A percentile compares a stretch with the other conserved stretches of the same genome.
Evolutionary conservation across 2,113 vertebrate genomes (phyloP).

Genomic region (Myotis yumanensis): DNA sequence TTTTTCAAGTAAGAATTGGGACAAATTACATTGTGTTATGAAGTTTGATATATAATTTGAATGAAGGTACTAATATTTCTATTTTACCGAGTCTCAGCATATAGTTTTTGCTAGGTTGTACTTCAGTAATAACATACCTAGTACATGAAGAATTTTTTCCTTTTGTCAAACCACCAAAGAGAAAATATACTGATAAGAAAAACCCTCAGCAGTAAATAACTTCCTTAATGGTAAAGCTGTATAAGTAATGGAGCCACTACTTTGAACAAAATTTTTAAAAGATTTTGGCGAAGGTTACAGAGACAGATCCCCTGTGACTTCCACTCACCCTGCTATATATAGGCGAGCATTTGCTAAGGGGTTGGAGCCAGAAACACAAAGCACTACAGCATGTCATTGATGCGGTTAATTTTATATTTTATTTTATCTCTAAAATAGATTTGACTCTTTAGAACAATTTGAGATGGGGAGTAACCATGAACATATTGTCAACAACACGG

Average conservation of each 20-base stretch:
- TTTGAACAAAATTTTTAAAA: neutral
- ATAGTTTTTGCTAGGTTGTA: neutral
- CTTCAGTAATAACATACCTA: neutral
- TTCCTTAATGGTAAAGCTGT: neutral
- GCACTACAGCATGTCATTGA: neutral
- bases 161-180: neutral
- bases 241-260: neutral
- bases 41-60: neutral
- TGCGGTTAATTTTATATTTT: neutral
- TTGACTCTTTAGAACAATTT: neutral
- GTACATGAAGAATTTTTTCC: neutral
- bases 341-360: neutral
- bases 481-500: neutral
- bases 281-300: neutral
- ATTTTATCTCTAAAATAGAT: neutral
- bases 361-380: neutral
- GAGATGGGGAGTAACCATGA: neutral
- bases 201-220: neutral
- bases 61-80: neutral
- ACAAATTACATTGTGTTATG: neutral
- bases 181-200: neutral
- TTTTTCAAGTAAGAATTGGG: neutral
- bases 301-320: neutral
- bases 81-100: neutral
- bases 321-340: neutral